Evolutionary conservation across 2,113 vertebrate genomes (phyloP), one percentile per base, ranked within the genome.

Genomic region (Periophthalmodon schlosseri): DNA sequence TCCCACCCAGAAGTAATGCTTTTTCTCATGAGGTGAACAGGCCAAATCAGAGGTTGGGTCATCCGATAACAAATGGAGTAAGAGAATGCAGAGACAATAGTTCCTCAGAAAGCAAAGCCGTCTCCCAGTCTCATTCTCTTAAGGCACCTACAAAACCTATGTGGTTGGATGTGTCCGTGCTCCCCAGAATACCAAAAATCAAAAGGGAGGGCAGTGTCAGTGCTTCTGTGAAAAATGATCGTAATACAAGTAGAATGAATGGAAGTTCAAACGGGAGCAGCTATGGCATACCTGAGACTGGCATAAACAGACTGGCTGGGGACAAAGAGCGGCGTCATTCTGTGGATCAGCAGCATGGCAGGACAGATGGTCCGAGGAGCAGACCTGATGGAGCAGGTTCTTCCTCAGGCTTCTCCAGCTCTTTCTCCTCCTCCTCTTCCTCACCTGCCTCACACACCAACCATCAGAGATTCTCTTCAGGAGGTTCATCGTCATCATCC

Each of bases 131-230:
- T 7, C 87, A 80, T 49, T 63, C 74, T 5, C 56, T 85, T 24
- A 95, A 92, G 68, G 86, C 79, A 20, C 75, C 92, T 9, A 74
- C 79, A 4, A 95, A 94, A 50, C 91, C 95, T 6, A 89, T 90
- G 70, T 93, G 93, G 94, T 91, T 93, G 5, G 95, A 95, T 69
- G 93, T 97, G 77, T 95, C 95, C 0, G 94, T 94, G 76, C 94
- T 99, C 57, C 98, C 98, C 60, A 92, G 95, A 84, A 98, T 98
- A 95, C 98, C 98, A 92, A 99, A 97, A 95, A 94, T 97, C 83
- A 96, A 94, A 87, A 94, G 90, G 74, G 94, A 95, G 24, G 61
- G 77, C 24, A 69, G 78, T 23, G 52, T 75, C 65, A 86, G 84
- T 60, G 74, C 91, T 0, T 0, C 77, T 0, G 75, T 54, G 72